A percentile compares a stretch with the other conserved stretches of the same genome.
Evolutionary conservation across 2,888 invertebrate genomes (phyloP).

Genomic region (Nomada hirtipes): DNA sequence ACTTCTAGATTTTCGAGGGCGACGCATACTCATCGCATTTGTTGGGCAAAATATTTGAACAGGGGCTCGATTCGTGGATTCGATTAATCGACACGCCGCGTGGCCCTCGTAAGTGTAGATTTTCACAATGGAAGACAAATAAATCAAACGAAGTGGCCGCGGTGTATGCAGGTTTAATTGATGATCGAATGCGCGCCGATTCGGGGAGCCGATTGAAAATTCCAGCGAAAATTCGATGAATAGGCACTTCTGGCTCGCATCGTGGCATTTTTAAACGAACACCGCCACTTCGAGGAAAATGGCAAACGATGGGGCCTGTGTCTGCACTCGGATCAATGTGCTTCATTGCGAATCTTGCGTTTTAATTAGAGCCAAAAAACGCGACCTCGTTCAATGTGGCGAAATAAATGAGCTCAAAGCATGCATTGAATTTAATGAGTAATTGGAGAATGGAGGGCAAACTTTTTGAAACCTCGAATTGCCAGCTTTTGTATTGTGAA

Average conservation of each 20-base stretch:
- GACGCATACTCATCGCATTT: too few species aligned
- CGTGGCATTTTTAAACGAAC: slow-evolving; percentile 18
- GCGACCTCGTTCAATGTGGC: background rate
- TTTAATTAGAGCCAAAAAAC: slow-evolving; percentile 15
- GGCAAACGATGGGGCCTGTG: background rate
- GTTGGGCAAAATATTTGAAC: slow-evolving; percentile 3
- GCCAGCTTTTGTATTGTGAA: too few species aligned
- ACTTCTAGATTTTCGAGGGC: background rate
- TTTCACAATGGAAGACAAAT: slow-evolving; percentile 1
- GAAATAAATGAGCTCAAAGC: slow-evolving; percentile 2
- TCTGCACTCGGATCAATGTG: slow-evolving; percentile 8
- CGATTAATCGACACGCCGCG: background rate
- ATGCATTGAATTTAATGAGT: background rate
- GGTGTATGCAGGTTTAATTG: slow-evolving; percentile 21
- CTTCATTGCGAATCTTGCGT: slow-evolving; percentile 2
- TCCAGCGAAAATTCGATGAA: slow-evolving; percentile 11
- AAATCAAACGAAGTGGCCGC: slow-evolving; percentile 7
- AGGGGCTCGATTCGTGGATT: background rate
- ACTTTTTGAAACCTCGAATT: background rate
- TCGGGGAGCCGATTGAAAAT: slow-evolving; percentile 28
- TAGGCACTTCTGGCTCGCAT: slow-evolving; percentile 4
- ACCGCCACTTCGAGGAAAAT: background rate
- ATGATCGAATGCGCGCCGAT: background rate
- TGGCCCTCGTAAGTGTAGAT: background rate
- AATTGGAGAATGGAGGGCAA: background rate